Evolutionary conservation across 2,888 invertebrate species (phyloP).

Genomic region (Eristalis intricaria): DNA sequence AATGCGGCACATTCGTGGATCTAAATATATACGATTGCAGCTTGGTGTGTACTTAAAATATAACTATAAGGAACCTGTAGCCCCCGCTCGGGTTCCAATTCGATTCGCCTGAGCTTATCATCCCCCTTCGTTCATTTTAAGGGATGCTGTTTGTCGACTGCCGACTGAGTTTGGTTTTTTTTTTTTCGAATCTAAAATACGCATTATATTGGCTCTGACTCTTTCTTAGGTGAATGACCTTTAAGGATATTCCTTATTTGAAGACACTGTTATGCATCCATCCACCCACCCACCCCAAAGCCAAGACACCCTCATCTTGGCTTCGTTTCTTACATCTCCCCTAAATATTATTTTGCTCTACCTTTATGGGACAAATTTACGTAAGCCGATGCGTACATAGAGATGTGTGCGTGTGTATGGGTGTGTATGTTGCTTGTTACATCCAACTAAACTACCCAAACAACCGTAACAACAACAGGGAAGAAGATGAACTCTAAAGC

Average conservation of each 20-base stretch:
- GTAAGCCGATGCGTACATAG: background rate
- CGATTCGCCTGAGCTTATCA: background rate
- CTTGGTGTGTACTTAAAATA: background rate
- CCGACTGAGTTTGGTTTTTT: background rate
- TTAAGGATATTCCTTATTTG: conserved; percentile 28
- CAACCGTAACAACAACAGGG: conserved; percentile 25
- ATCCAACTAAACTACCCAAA: conserved; percentile 39
- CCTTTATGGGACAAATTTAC: conserved; percentile 55
- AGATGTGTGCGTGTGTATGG: background rate
- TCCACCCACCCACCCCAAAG: background rate
- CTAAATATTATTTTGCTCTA: conserved; percentile 35
- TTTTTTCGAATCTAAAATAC: background rate
- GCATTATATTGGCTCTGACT: background rate
- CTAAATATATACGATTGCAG: background rate
- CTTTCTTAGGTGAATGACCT: conserved; percentile 62
- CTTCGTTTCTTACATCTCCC: conserved; percentile 38
- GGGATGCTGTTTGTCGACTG: conserved; percentile 17
- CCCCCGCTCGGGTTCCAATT: background rate
- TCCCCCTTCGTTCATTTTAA: background rate
- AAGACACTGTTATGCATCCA: background rate
- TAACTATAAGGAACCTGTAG: background rate
- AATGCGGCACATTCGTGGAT: background rate
- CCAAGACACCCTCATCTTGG: conserved; percentile 18
- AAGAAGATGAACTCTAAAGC: conserved; percentile 34
- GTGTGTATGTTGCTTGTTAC: conserved; percentile 18